phyloP scores from a whole-genome alignment of 2,113 vertebrate species.

The Mellivora capensis region DNA sequence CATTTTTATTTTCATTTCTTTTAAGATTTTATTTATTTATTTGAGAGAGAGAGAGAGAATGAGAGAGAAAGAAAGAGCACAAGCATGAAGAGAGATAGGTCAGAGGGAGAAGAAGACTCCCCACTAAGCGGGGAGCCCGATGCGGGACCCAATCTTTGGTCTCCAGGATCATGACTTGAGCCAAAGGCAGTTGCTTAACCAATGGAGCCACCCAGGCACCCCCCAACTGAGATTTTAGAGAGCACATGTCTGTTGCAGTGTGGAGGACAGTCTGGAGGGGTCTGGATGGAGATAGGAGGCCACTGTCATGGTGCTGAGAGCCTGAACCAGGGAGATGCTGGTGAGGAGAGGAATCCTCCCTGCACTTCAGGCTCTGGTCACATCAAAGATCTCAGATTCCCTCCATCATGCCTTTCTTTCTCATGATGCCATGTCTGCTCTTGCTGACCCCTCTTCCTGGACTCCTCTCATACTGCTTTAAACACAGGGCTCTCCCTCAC shows the following conservation, averaged over 20 bases:
- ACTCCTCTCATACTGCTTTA: no score
- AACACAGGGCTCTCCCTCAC: not conserved
- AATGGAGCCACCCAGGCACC: no score
- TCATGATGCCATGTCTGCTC: not conserved
- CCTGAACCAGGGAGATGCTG: not conserved
- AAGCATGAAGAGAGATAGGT: no score
- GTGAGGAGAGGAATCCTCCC: not conserved
- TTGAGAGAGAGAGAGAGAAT: no score
- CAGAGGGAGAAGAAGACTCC: no score
- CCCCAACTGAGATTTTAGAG: not conserved
- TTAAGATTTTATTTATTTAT: no score
- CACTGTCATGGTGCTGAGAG: not conserved
- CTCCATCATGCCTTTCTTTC: not conserved
- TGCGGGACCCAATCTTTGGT: no score
- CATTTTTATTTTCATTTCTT: no score
- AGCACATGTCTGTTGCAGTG: accelerated
- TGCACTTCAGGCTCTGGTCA: not conserved
- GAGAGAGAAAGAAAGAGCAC: no score
- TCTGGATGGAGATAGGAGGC: not conserved
- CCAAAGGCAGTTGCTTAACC: no score
- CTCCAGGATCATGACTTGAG: no score
- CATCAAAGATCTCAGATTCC: not conserved
- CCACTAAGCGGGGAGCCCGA: no score
- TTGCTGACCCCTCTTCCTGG: not conserved
- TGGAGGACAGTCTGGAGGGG: not conserved